phyloP scores from a whole-genome alignment of 2,113 vertebrate species.

The Gila orcuttii region DNA sequence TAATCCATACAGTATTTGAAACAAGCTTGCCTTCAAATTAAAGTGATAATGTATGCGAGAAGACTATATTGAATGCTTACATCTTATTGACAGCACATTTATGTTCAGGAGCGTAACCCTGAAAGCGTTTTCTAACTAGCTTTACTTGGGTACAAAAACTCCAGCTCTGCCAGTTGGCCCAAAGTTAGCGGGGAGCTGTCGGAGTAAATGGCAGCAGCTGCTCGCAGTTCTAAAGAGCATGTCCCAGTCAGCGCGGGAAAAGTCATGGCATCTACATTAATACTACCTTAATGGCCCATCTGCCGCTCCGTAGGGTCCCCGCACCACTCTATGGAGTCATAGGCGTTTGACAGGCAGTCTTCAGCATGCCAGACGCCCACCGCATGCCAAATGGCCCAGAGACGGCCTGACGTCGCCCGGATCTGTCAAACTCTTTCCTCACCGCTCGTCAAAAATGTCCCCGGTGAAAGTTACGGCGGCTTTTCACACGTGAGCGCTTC shows the following conservation, averaged over 20 bases:
- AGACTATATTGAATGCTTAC: conserved; percentile 15
- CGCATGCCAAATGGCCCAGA: conserved; percentile 98
- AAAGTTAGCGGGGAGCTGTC: conserved; percentile 99
- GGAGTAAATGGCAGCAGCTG: conserved; percentile 99
- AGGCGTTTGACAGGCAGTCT: conserved; percentile 99
- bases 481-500: conserved; percentile 85
- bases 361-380: conserved; percentile 95
- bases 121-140: conserved; percentile 61
- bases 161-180: conserved; percentile 96
- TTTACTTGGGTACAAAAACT: conserved; percentile 88
- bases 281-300: conserved; percentile 99
- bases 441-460: conserved; percentile 83
- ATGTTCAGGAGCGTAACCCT: conserved; percentile 25
- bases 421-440: conserved; percentile 96
- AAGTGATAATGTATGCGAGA: conserved; percentile 1
- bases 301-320: conserved; percentile 99
- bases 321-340: conserved; percentile 97
- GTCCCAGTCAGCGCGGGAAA: conserved; percentile 99
- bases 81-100: conserved; percentile 25
- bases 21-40: background rate
- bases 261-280: conserved; percentile 99
- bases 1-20: conserved; percentile 7
- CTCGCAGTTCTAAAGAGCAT: conserved; percentile 99
- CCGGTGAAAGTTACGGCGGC: conserved; percentile 68
- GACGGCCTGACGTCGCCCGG: conserved; percentile 92